Evolutionary conservation across 1,140 invertebrate species (phyloP).

Genomic region (Pseudomyrmex flavicornis): DNA sequence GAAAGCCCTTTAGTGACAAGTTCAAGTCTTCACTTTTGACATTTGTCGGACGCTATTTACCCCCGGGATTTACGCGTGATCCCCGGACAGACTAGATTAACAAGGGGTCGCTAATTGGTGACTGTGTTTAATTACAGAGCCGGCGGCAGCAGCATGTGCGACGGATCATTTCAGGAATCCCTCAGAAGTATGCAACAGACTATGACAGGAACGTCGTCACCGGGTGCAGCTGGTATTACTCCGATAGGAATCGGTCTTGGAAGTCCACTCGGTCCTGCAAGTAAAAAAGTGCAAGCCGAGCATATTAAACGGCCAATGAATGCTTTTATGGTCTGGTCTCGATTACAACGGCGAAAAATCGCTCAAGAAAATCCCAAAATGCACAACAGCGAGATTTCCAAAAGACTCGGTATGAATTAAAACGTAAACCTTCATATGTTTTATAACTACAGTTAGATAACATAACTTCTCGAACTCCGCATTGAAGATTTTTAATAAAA

Average conservation of each 20-base stretch:
- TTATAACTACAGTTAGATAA: background rate
- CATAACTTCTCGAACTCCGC: too few species aligned
- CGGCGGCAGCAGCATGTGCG: conserved; percentile 85
- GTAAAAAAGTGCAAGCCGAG: conserved; percentile 84
- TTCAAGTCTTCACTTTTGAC: background rate
- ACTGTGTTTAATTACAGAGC: conserved; percentile 81
- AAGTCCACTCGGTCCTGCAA: conserved; percentile 74
- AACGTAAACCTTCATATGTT: background rate
- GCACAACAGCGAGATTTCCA: conserved; percentile 99
- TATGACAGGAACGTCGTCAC: conserved; percentile 81
- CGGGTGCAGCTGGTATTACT: conserved; percentile 78
- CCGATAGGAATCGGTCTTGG: conserved; percentile 80
- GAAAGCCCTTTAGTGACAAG: background rate
- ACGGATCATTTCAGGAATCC: conserved; percentile 83
- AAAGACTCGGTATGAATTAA: conserved; percentile 92
- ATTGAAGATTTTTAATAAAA: too few species aligned
- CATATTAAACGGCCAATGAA: conserved; percentile 89
- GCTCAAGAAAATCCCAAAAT: conserved; percentile 99
- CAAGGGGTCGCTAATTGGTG: conserved; percentile 50
- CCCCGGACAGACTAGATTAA: background rate
- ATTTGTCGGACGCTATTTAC: background rate
- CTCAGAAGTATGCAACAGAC: conserved; percentile 80
- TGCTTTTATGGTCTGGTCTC: conserved; percentile 93
- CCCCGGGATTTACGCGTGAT: background rate
- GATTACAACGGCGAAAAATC: conserved; percentile 95